A percentile compares a stretch with the other conserved stretches of the same genome.
Evolutionary conservation across 2,113 vertebrate genomes (phyloP).

Genomic region (Otis tarda): DNA sequence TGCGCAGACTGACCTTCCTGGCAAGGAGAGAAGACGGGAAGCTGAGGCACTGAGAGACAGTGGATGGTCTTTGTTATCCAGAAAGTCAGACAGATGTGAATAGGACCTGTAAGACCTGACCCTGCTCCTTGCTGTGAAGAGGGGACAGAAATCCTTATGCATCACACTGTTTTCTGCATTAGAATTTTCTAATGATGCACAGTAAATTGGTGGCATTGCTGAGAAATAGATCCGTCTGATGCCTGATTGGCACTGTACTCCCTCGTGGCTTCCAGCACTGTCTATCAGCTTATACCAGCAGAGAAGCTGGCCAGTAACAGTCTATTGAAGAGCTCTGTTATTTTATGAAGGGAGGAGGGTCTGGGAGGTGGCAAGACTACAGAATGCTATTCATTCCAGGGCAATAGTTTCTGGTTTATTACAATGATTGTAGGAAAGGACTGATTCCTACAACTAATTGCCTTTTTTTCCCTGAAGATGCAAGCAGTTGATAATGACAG

Average conservation of each 20-base stretch:
- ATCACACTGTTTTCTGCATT: not conserved
- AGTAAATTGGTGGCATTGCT: not conserved
- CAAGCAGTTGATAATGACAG: constrained; percentile 50
- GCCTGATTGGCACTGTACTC: not conserved
- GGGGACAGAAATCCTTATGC: not conserved
- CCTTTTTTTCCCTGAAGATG: constrained; percentile 33
- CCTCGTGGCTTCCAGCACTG: not conserved
- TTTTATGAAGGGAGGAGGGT: not conserved
- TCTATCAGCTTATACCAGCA: not conserved
- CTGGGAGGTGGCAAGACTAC: not conserved
- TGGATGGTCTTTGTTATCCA: not conserved
- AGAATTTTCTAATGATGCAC: no score
- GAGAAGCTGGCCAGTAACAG: not conserved
- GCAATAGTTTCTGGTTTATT: constrained; percentile 12
- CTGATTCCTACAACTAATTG: constrained; percentile 28
- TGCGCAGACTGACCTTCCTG: not conserved
- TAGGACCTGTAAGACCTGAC: not conserved
- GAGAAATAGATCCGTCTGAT: not conserved
- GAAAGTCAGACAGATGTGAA: not conserved
- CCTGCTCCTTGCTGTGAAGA: not conserved
- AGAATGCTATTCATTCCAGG: not conserved
- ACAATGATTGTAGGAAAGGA: not conserved
- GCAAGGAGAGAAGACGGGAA: not conserved
- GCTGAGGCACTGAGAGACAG: not conserved
- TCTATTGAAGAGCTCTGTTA: not conserved